These are phyloP conservation scores for Tragopan temminckii DNA, from an alignment of 2,797 vertebrate species.

Conservation along the genomic window DNA sequence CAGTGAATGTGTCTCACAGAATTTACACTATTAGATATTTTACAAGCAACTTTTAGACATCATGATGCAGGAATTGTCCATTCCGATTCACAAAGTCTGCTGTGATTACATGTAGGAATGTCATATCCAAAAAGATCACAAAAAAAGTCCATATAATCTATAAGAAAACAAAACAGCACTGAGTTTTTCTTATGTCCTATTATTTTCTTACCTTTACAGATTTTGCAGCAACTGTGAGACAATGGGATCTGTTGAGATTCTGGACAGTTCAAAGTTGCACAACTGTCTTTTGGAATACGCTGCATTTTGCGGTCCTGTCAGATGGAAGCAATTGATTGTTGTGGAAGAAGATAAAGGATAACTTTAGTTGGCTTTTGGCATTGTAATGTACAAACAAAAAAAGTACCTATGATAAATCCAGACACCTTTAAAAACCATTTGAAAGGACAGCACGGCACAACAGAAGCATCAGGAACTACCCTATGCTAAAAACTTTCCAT, in stretches of 20 bases:
- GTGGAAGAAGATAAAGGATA: not conserved
- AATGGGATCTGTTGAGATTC: slow-evolving; percentile 91
- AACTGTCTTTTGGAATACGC: slow-evolving; percentile 85
- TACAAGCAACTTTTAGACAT: slow-evolving; percentile 43
- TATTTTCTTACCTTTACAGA: slow-evolving; percentile 91
- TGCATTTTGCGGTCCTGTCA: slow-evolving; percentile 92
- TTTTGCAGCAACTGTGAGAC: slow-evolving; percentile 93
- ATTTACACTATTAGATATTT: slow-evolving; percentile 16
- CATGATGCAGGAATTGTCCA: not conserved
- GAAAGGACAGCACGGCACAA: not conserved
- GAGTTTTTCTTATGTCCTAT: not conserved
- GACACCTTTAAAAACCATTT: not conserved
- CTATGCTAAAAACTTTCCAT: not conserved
- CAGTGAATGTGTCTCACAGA: not conserved
- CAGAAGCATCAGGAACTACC: not conserved
- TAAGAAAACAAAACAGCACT: not conserved
- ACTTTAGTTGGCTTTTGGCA: not conserved
- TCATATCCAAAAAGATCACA: not conserved
- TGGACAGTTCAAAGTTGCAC: slow-evolving; percentile 88
- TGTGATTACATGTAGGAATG: not conserved
- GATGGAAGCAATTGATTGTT: slow-evolving; percentile 19
- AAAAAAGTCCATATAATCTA: not conserved
- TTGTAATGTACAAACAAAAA: not conserved
- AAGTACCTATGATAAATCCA: not conserved
- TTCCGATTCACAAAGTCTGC: not conserved